Evolutionary conservation across 2,888 invertebrate species (phyloP), one percentile per base, ranked within the genome.

Genomic region (Chaetogeoica ovagalla): DNA sequence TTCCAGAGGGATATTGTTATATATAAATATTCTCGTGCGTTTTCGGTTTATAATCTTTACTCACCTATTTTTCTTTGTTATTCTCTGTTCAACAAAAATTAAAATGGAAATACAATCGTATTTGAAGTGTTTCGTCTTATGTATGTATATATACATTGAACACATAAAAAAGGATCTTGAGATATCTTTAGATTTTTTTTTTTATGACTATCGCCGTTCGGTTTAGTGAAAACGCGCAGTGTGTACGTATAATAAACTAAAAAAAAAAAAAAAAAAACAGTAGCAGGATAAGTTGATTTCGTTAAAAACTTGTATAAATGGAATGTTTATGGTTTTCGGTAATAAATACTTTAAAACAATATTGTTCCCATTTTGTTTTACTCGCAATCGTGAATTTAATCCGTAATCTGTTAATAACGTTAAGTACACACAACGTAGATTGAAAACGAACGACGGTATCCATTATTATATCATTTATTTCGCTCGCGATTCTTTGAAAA

Each of bases 1-100:
- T 79, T 79, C 39, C 43, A 37, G 62, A 57, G 63, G 63, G 17
- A 71, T 79, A 79, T 48, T 65, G 71, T 79, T 39, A n/a, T 1
- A n/a, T n/a, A n/a, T n/a, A n/a, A n/a, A n/a, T n/a, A 71, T 4
- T 30, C 30, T 30, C 30, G 30, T 63, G 43, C 30, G 17, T 57
- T 37, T 48, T 48, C 48, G 48, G 11, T 69, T 62, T 69, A 11
- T 3, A 68, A 48, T 69, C 60, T 48, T 48, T 48, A 48, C 48
- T 0, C 43, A 63, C 21, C 30, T 30, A 30, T 30, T 2, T n/a
- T 30, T 55, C 17, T 39, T 48, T 57, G 21, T 48, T 39, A 65
- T 55, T 39, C 11, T n/a, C 2, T 7, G 52, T 74, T 74, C 17
- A 17, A 57, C 39, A 66, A 6, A 5, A 62, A 43, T 75, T 23